phyloP scores from a whole-genome alignment of 2,797 vertebrate genomes.

The Lepus oiostolus region DNA sequence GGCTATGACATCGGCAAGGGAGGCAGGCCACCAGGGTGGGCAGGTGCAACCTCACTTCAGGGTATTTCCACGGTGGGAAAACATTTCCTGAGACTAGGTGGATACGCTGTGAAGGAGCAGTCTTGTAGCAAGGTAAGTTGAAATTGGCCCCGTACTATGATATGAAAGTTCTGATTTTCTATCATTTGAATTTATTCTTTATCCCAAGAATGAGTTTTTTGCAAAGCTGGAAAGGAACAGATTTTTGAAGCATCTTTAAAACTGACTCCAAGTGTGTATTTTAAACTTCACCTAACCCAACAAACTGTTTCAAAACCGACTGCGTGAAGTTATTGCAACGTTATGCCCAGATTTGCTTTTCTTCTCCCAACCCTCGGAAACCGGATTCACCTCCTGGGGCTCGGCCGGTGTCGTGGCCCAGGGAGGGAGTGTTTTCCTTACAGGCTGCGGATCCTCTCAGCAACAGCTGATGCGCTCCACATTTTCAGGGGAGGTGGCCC shows the following conservation, averaged over 20 bases:
- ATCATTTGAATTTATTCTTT: neutral
- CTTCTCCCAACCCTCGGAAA: neutral
- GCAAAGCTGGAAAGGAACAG: neutral
- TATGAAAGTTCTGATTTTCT: neutral
- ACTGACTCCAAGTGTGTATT: neutral
- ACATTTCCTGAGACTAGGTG: neutral
- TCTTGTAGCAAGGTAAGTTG: neutral
- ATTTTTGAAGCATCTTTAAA: neutral
- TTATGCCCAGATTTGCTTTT: neutral
- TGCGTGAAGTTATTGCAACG: neutral
- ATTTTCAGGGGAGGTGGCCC: neutral
- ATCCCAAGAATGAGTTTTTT: neutral
- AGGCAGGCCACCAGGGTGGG: too few species aligned
- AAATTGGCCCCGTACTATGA: neutral
- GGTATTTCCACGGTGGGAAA: neutral
- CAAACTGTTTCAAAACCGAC: neutral
- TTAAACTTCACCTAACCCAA: neutral
- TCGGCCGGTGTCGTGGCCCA: fast-evolving
- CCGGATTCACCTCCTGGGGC: neutral
- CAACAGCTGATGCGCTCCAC: fast-evolving
- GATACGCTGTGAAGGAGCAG: neutral
- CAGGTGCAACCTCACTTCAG: neutral
- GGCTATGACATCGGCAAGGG: too few species aligned
- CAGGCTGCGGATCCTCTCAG: neutral
- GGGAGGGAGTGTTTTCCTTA: neutral